phyloP scores from a whole-genome alignment of 2,797 vertebrate genomes.

The Sparus aurata region DNA sequence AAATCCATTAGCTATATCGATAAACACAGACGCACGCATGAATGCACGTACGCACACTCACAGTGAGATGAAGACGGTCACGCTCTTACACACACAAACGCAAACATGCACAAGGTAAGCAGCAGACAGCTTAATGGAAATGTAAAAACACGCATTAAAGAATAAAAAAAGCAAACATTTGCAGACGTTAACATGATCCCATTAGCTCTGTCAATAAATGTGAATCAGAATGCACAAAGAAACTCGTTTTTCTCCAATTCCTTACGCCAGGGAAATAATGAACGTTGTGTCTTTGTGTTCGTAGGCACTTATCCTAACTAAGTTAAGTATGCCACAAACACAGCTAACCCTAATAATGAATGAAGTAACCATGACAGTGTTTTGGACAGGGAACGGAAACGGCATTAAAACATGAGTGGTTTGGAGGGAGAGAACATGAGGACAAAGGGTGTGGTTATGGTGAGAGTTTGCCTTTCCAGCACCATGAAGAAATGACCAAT shows the following conservation, averaged over 20 bases:
- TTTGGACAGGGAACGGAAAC: conserved; percentile 6
- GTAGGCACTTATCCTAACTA: not conserved
- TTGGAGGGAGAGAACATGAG: conserved; percentile 9
- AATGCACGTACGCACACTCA: conserved; percentile 18
- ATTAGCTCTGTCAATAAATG: conserved; percentile 52
- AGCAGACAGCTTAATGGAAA: conserved; percentile 22
- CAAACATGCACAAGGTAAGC: conserved; percentile 10
- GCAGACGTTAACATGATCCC: conserved; percentile 14
- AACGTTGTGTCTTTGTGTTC: conserved; percentile 15
- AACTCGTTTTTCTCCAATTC: not conserved
- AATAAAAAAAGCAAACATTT: conserved; percentile 27
- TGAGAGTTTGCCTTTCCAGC: conserved; percentile 41
- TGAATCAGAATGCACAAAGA: conserved; percentile 2
- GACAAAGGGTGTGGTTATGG: conserved; percentile 37
- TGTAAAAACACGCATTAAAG: conserved; percentile 21
- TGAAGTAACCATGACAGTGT: conserved; percentile 4
- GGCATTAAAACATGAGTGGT: conserved; percentile 26
- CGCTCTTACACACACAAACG: conserved; percentile 36
- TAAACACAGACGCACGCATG: conserved; percentile 74
- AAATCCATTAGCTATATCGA: conserved; percentile 84
- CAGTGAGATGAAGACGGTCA: conserved; percentile 38
- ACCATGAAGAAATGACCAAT: conserved; percentile 37
- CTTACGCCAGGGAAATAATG: not conserved
- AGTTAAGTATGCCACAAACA: conserved; percentile 30
- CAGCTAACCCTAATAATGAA: not conserved